Conservation (phyloP, 2,113 vertebrate species). For the Amphiprion percula region DNA sequence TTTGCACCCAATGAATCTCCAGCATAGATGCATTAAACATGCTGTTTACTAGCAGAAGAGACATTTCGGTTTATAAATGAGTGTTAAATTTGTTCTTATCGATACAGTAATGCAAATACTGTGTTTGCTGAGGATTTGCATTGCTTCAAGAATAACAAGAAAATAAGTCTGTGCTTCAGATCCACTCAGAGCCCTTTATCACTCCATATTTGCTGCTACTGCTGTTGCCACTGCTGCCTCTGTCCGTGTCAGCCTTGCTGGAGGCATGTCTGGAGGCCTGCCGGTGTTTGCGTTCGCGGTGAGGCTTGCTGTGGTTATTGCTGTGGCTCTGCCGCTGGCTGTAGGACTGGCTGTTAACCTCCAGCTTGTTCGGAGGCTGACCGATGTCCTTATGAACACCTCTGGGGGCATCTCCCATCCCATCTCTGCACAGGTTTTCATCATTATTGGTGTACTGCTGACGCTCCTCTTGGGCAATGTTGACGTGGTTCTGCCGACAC, state of each 20-base stretch:
- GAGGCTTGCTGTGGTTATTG: constrained; percentile 68
- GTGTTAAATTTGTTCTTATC: no score
- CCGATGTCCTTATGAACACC: constrained; percentile 85
- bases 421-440: constrained; percentile 82
- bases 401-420: constrained; percentile 74
- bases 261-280: constrained; percentile 84
- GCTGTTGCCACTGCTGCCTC: constrained; percentile 81
- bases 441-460: constrained; percentile 88
- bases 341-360: constrained; percentile 87
- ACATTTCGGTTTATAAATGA: no score
- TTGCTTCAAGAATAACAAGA: neutral
- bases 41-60: no score
- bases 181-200: constrained; percentile 80
- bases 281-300: constrained; percentile 86
- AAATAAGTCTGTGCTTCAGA: constrained; percentile 58
- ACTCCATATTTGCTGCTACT: constrained; percentile 84
- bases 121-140: neutral
- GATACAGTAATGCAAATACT: neutral
- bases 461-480: constrained; percentile 88
- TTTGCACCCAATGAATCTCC: neutral
- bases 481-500: constrained; percentile 92
- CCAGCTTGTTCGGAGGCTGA: constrained; percentile 87
- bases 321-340: constrained; percentile 66
- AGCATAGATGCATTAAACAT: no score
- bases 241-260: constrained; percentile 52